These are phyloP conservation scores for Sitobion miscanthi DNA, from an alignment of 1,140 invertebrate genomes.

Conservation along the genomic window DNA sequence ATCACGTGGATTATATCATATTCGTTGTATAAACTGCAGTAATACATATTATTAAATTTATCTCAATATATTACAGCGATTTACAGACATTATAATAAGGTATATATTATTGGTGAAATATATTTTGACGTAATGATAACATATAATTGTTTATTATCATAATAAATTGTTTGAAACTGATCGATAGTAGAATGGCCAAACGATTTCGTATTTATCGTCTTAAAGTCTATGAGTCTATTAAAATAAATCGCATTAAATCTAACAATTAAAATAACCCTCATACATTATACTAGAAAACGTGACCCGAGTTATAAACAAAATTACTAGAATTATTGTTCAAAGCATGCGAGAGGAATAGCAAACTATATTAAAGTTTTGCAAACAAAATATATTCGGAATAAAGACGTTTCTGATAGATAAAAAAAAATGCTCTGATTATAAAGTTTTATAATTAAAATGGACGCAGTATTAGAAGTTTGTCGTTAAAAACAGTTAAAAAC, in stretches of 20 bases:
- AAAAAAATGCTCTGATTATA: neutral
- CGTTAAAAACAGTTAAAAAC: neutral
- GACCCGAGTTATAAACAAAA: constrained; percentile 6
- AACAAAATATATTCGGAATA: constrained; percentile 6
- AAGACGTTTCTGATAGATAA: constrained; percentile 5
- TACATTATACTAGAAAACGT: neutral
- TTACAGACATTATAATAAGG: neutral
- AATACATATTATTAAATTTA: too few relatives aligned
- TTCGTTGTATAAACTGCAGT: too few relatives aligned
- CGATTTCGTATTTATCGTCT: neutral
- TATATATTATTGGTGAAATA: neutral
- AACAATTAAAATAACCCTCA: constrained; percentile 17
- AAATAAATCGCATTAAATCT: neutral
- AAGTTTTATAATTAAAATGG: constrained; percentile 14
- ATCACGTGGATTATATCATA: neutral
- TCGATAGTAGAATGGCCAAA: neutral
- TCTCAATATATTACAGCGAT: too few relatives aligned
- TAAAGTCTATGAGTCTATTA: neutral
- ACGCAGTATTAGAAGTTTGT: neutral
- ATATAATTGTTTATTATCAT: neutral
- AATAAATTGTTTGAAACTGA: neutral
- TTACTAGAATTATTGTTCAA: neutral
- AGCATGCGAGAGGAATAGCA: neutral
- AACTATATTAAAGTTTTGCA: constrained; percentile 1
- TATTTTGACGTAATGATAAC: neutral